Percentiles rank a stretch among this genome's conserved stretches.
phyloP scores from a whole-genome alignment of 2,888 invertebrate species.

The Choristoneura rosaceana region DNA sequence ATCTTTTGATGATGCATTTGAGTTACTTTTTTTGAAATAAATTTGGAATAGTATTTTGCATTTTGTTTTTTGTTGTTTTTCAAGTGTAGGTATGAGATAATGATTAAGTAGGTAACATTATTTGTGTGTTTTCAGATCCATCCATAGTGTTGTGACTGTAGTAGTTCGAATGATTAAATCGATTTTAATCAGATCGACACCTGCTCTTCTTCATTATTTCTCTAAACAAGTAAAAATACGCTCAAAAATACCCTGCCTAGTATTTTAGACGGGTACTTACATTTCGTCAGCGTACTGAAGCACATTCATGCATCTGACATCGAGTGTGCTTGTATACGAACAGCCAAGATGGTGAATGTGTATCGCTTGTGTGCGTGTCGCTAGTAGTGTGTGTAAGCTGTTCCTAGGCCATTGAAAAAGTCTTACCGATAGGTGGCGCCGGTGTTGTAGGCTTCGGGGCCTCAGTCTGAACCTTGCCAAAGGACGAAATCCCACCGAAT shows the following conservation, averaged over 20 bases:
- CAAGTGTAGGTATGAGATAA: not conserved
- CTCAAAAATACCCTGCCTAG: conserved; percentile 36
- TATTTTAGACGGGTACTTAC: conserved; percentile 40
- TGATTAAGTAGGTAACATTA: not conserved
- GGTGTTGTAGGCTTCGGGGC: conserved; percentile 72
- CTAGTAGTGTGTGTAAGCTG: conserved; percentile 44
- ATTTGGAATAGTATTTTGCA: conserved; percentile 7
- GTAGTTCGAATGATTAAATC: not conserved
- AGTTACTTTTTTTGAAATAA: not conserved
- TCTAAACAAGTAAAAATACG: conserved; percentile 27
- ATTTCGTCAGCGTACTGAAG: conserved; percentile 12
- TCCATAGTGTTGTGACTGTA: not conserved
- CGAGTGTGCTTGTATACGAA: conserved; percentile 35
- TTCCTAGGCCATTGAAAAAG: conserved; percentile 54
- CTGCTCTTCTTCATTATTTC: conserved; percentile 8
- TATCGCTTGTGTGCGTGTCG: conserved; percentile 30
- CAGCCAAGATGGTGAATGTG: conserved; percentile 34
- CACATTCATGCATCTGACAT: conserved; percentile 39
- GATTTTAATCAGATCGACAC: not conserved
- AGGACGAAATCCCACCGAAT: conserved; percentile 50
- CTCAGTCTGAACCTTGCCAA: conserved; percentile 77
- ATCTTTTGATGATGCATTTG: not conserved
- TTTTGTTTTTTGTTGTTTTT: not conserved
- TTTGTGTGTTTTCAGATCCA: not conserved
- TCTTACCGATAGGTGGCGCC: conserved; percentile 76